Base-by-base conservation (phyloP, 2,888 invertebrate species). In the Petrolisthes cinctipes region DNA sequence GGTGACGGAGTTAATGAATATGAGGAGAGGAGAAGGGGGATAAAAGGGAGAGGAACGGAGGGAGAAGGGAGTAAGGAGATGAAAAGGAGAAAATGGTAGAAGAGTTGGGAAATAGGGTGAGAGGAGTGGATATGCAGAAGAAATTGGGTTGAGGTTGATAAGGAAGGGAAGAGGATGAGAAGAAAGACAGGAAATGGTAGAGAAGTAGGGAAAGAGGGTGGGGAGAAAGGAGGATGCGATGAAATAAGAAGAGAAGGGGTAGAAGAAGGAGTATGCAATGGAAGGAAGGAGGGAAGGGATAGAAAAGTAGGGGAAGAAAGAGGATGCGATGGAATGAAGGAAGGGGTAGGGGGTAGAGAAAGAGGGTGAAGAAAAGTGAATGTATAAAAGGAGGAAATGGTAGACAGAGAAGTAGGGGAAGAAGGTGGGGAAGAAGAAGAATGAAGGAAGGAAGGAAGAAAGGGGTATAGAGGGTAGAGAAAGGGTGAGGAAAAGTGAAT, bases 311-410 rank as follows among this genome's bases (percentile, higher is more conserved):
- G 6, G 20, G 20, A 20, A 73, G 75, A n/a, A 73, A 7, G 75
- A 73, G 20, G 14, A 14, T 9, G 75, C 7, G 75, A 73, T 11
- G 20, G 75, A 73, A 20, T 9, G 9, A n/a, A 20, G 6, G 75
- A n/a, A 11, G 14, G 75, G 9, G n/a, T 9, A 73, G 20, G 56
- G 3, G 53, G 78, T 9, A 37, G 51, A 37, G 79, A 53, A 54
- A 20, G 80, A 80, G 80, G 61, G 53, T 23, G 80, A n/a, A 57
- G 61, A 14, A 20, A 57, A 54, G 20, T 57, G 80, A 56, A 11
- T 9, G 23, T 57, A 37, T 56, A 56, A 57, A 14, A 54, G 14
- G 54, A 53, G 20, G 54, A 17, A 54, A 14, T 14, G 23, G 57
- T 51, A 80, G 56, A n/a, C 9, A 37, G 20, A 80, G 9, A 37